Evolutionary conservation across 2,888 invertebrate species (phyloP), one percentile per base, ranked within the genome.

Genomic region (Leptopterna dolabrata): DNA sequence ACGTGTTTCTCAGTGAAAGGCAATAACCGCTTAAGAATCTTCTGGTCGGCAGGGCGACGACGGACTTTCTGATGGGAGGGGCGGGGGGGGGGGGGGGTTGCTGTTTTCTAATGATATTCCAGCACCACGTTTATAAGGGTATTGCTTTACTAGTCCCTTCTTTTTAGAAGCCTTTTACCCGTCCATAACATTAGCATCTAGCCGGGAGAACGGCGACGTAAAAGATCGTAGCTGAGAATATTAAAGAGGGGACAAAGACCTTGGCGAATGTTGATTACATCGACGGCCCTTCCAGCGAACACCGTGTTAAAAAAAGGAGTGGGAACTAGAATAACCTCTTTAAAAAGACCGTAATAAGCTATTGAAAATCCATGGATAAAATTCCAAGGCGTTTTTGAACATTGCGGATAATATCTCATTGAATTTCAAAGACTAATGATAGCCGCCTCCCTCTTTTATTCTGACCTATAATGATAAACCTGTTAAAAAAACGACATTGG

Each of bases 221-320:
- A 73, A 73, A 73, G 73, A 78, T 78, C 78, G 45, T 41, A 78
- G 78, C 24, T 78, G 78, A 78, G 78, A 78, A 78, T 78, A 78
- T 78, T 78, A 78, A 78, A 45, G 27, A 78, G 78, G 43, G 45
- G 24, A 45, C 16, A 45, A 24, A 27, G 63, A 24, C 78, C 19
- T 45, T 16, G 27, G 45, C 14, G 24, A 78, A 45, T 45, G 45
- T 78, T 45, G 24, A 45, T 78, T 45, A 24, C 45, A 45, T 19
- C 36, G 55, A 55, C 55, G 71, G 14, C 71, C 73, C 16, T 73
- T 41, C 36, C 73, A 19, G 14, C 36, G 30, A 73, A 41, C 63
- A 24, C 14, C 36, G 36, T 36, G 14, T 36, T 41, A 30, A 73
- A 73, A 36, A 73, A 36, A 16, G 73, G 73, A 73, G 73, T 19